Evolutionary conservation across 2,797 vertebrate species (phyloP).

Genomic region (Pelodytes ibericus): DNA sequence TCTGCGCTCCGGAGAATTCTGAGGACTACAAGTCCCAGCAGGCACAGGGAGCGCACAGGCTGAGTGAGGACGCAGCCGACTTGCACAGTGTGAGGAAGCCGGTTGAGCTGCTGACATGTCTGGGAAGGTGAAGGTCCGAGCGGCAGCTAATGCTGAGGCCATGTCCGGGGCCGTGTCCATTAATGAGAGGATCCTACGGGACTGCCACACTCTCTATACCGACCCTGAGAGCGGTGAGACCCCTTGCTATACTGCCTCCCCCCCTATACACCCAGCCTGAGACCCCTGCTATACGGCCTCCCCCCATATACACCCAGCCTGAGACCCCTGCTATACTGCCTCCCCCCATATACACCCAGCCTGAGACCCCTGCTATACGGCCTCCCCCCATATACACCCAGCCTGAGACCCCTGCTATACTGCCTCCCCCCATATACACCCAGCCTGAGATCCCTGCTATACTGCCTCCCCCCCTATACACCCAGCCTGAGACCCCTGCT

Average conservation of each 20-base stretch:
- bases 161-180: conserved; percentile 71
- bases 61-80: not conserved
- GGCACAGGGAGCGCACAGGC: not conserved
- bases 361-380: too few species aligned
- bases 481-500: too few species aligned
- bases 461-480: not conserved
- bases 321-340: too few species aligned
- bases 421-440: not conserved
- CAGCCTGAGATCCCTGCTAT: not conserved
- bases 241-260: too few species aligned
- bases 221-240: conserved; percentile 69
- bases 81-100: not conserved
- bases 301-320: too few species aligned
- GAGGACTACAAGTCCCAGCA: conserved; percentile 42
- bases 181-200: conserved; percentile 80
- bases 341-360: too few species aligned
- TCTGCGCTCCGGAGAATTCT: not conserved
- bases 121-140: conserved; percentile 77
- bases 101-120: conserved; percentile 67
- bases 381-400: too few species aligned
- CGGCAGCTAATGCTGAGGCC: conserved; percentile 75
- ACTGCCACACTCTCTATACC: conserved; percentile 80
- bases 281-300: not conserved
- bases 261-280: not conserved
- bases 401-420: too few species aligned